phyloP scores from a whole-genome alignment of 2,113 vertebrate genomes.

The Notiomystis cincta region DNA sequence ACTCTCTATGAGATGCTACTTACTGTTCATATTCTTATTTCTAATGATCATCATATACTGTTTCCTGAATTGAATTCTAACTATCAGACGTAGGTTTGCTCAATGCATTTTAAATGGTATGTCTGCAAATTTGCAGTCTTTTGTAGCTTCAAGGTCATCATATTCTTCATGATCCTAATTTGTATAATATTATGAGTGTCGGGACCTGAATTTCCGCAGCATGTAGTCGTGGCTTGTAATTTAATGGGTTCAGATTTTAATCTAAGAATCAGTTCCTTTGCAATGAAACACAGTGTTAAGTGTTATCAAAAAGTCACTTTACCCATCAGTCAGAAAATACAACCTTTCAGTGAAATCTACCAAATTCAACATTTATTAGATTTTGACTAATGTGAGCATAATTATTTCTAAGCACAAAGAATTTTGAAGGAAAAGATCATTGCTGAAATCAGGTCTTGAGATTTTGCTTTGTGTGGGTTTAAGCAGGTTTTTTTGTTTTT shows the following conservation, averaged over 20 bases:
- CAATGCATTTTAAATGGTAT: conserved; percentile 26
- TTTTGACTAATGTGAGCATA: background rate
- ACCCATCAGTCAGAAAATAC: background rate
- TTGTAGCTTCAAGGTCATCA: conserved; percentile 33
- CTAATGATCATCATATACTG: background rate
- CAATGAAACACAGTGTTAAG: background rate
- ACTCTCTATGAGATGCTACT: background rate
- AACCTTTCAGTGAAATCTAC: background rate
- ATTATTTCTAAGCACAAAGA: background rate
- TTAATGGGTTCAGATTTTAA: conserved; percentile 1
- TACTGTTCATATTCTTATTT: conserved; percentile 14
- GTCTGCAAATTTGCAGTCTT: conserved; percentile 42
- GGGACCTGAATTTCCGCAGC: background rate
- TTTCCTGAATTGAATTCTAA: conserved; percentile 42
- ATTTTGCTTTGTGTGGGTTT: background rate
- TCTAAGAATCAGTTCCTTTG: background rate
- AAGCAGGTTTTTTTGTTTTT: background rate
- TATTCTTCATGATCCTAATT: conserved; percentile 38
- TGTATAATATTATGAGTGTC: background rate
- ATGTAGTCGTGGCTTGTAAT: conserved; percentile 11
- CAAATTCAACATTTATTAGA: background rate
- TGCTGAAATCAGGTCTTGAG: background rate
- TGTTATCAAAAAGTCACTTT: background rate
- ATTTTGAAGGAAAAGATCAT: background rate
- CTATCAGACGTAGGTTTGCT: background rate